Evolutionary conservation across 2,113 vertebrate species (phyloP).

Genomic region (Talpa occidentalis): DNA sequence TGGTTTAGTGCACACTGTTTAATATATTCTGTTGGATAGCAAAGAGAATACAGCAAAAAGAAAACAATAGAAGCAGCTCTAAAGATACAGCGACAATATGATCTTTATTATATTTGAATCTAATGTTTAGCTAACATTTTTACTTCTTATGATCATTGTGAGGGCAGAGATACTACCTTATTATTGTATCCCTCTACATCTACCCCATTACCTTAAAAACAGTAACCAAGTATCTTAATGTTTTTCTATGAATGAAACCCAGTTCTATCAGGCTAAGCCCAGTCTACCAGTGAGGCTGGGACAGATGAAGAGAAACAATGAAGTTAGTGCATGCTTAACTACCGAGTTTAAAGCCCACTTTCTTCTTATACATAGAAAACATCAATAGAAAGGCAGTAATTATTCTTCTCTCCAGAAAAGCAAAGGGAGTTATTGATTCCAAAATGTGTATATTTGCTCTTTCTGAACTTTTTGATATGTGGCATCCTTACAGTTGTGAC

Average conservation of each 20-base stretch:
- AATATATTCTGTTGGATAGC: not conserved
- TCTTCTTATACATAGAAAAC: not conserved
- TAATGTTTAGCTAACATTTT: not conserved
- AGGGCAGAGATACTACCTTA: not conserved
- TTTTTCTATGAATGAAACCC: not conserved
- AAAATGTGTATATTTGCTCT: not conserved
- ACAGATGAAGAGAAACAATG: not conserved
- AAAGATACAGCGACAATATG: not conserved
- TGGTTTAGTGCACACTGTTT: not conserved
- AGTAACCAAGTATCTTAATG: not conserved
- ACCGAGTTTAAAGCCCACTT: not conserved
- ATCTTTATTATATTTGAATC: not conserved
- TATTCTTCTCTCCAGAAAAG: not conserved
- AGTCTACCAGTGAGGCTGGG: not conserved
- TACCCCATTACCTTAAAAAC: not conserved
- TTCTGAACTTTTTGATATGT: not conserved
- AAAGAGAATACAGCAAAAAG: not conserved
- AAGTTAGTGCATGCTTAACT: not conserved
- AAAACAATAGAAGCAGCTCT: not conserved
- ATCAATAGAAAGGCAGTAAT: slow-evolving; percentile 7
- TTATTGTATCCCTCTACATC: not conserved
- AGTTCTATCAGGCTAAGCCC: not conserved
- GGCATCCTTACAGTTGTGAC: no score
- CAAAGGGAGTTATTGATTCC: not conserved
- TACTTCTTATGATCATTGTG: not conserved